These are phyloP conservation scores for Boloria selene DNA, from an alignment of 2,888 invertebrate genomes.

Conservation along the genomic window DNA sequence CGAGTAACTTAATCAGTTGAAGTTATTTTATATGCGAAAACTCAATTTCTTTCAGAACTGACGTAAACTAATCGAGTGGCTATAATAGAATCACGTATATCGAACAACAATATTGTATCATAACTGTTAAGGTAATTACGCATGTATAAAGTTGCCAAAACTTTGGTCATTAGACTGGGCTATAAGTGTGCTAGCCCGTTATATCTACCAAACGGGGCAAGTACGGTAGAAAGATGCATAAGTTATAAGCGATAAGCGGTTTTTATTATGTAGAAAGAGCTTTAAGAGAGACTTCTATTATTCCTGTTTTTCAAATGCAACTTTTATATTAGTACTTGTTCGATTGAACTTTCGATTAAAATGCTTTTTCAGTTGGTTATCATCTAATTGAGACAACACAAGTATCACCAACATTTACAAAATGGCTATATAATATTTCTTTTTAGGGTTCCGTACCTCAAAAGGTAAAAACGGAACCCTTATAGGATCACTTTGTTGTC, in stretches of 20 bases:
- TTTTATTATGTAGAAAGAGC: background rate
- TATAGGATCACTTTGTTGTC: too few species aligned
- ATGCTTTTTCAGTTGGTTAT: too few species aligned
- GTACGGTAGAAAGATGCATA: conserved; percentile 51
- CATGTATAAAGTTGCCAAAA: conserved; percentile 72
- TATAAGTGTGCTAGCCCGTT: conserved; percentile 63
- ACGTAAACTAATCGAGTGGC: conserved; percentile 28
- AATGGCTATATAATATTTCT: too few species aligned
- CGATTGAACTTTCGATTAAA: too few species aligned
- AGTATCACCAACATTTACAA: too few species aligned
- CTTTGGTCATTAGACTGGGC: conserved; percentile 76
- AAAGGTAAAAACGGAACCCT: too few species aligned
- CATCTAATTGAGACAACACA: too few species aligned
- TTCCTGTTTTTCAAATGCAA: too few species aligned
- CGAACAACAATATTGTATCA: conserved; percentile 44
- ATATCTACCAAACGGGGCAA: conserved; percentile 61
- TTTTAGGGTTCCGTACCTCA: too few species aligned
- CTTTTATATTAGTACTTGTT: too few species aligned
- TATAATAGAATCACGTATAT: conserved; percentile 40
- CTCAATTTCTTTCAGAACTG: background rate
- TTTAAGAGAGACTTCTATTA: background rate
- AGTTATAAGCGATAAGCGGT: conserved; percentile 39
- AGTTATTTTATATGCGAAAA: background rate
- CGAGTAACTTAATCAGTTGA: too few species aligned
- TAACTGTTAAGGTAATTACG: conserved; percentile 63